These are phyloP conservation scores for Atlantisia rogersi DNA, from an alignment of 2,113 vertebrate genomes.

Conservation along the genomic window DNA sequence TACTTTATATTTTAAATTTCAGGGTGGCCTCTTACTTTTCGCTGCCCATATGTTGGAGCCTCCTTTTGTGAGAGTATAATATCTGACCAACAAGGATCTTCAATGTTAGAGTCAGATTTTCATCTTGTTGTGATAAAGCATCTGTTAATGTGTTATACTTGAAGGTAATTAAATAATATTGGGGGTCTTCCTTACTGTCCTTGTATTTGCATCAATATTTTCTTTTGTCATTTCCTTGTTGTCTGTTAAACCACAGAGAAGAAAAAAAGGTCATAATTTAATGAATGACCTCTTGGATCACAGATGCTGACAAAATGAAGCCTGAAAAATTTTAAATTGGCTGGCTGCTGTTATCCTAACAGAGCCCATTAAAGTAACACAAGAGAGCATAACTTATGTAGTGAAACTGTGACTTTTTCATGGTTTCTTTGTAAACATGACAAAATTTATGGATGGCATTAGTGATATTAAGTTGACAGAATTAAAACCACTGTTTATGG, in stretches of 20 bases:
- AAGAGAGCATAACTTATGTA: slow-evolving; percentile 38
- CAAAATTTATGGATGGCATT: slow-evolving; percentile 61
- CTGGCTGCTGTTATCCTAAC: slow-evolving; percentile 40
- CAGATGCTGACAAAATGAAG: slow-evolving; percentile 53
- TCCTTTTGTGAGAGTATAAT: background rate
- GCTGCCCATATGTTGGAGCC: background rate
- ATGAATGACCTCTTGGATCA: slow-evolving; percentile 46
- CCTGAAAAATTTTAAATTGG: slow-evolving; percentile 53
- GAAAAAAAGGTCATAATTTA: slow-evolving; percentile 32
- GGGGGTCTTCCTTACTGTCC: background rate
- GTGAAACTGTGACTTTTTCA: slow-evolving; percentile 54
- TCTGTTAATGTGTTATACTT: background rate
- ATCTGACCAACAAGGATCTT: background rate
- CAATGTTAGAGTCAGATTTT: background rate
- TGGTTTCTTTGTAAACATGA: slow-evolving; percentile 56
- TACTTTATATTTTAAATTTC: background rate
- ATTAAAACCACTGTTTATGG: slow-evolving; percentile 57
- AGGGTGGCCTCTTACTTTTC: background rate
- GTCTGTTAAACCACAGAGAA: background rate
- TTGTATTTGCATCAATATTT: background rate
- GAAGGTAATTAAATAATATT: background rate
- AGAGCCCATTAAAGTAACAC: slow-evolving; percentile 39
- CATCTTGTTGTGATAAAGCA: background rate
- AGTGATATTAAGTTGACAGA: slow-evolving; percentile 64
- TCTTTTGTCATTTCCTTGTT: background rate